Conservation (phyloP, 2,113 vertebrate species). For the Semicossyphus pulcher region DNA sequence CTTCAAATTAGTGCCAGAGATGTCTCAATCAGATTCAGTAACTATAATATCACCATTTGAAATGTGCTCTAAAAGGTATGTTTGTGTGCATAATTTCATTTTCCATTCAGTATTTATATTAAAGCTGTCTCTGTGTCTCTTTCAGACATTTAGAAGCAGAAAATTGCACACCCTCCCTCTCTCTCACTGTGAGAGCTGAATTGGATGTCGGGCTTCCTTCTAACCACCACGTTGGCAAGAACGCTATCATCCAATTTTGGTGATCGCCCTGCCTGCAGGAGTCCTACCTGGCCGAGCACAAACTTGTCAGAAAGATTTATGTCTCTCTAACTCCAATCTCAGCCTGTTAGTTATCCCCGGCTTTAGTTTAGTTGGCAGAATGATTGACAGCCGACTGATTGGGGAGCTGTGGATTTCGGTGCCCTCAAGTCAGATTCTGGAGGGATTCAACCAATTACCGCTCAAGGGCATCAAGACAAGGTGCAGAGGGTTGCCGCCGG, state of each 20-base stretch:
- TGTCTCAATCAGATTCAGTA: not conserved
- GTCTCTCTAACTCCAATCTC: constrained; percentile 75
- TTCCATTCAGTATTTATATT: constrained; percentile 17
- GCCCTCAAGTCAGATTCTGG: constrained; percentile 77
- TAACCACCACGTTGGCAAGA: constrained; percentile 52
- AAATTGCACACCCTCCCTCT: constrained; percentile 44
- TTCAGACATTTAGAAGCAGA: constrained; percentile 48
- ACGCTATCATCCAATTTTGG: constrained; percentile 67
- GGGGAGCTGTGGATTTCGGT: constrained; percentile 73
- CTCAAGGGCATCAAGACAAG: constrained; percentile 81
- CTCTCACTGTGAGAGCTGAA: constrained; percentile 43
- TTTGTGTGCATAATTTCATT: not conserved
- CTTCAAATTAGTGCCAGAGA: not conserved
- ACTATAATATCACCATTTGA: not conserved
- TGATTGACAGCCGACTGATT: constrained; percentile 80
- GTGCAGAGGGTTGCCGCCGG: constrained; percentile 54
- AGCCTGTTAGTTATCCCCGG: constrained; percentile 73
- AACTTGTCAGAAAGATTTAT: constrained; percentile 75
- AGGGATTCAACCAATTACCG: constrained; percentile 80
- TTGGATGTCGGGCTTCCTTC: constrained; percentile 54
- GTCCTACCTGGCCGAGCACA: constrained; percentile 67
- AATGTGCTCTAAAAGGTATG: not conserved
- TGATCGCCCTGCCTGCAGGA: constrained; percentile 54
- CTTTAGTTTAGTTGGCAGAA: constrained; percentile 74
- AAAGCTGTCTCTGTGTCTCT: constrained; percentile 6